Evolutionary conservation across 2,888 invertebrate genomes (phyloP).

Genomic region (Neuroscelio doddi): DNA sequence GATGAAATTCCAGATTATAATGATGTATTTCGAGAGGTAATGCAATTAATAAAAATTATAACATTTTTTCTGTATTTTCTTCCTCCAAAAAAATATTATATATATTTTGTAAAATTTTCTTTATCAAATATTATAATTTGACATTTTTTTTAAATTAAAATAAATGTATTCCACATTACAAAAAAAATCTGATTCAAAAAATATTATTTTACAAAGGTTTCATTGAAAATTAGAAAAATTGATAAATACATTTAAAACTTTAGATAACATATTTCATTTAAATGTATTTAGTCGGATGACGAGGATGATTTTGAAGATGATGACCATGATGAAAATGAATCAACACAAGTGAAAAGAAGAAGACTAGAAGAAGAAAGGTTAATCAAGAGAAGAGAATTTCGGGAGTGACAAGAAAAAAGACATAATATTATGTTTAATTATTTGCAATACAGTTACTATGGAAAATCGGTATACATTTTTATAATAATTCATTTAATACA

Average conservation of each 20-base stretch:
- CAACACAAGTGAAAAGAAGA: conserved; percentile 74
- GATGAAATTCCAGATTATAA: conserved; percentile 90
- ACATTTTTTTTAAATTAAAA: no score
- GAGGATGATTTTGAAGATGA: conserved; percentile 68
- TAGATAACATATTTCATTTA: no score
- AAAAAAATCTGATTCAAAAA: no score
- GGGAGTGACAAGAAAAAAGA: conserved; percentile 89
- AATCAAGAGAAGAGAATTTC: conserved; percentile 78
- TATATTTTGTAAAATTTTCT: no score
- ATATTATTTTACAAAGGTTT: no score
- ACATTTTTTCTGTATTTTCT: conserved; percentile 4
- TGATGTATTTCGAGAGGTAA: conserved; percentile 89
- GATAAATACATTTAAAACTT: no score
- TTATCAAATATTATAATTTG: no score
- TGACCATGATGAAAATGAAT: conserved; percentile 69
- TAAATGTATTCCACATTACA: no score
- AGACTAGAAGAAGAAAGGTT: conserved; percentile 77
- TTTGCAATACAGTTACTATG: conserved; percentile 90
- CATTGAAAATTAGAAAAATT: no score
- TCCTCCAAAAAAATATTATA: no score
- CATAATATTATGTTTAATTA: conserved; percentile 91
- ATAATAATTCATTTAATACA: conserved; percentile 10
- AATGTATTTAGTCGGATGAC: conserved; percentile 65
- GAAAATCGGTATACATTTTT: conserved; percentile 77
- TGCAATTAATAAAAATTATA: neutral